Conservation (phyloP, 2,888 invertebrate genomes). For the Tupiocoris notatus region DNA sequence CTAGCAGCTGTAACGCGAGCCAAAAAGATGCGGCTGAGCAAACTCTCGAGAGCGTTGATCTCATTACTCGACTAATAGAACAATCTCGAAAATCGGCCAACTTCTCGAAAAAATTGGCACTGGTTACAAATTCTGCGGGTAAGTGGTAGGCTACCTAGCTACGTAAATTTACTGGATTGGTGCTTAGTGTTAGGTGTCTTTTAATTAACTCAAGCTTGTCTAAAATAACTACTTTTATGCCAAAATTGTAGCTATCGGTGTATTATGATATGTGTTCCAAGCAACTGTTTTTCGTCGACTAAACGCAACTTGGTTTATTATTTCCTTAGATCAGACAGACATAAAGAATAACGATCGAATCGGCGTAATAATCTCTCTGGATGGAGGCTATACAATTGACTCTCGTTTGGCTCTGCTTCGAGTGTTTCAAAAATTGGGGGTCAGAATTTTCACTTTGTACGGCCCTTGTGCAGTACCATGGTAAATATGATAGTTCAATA, state of each 20-base stretch:
- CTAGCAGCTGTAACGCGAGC: neutral
- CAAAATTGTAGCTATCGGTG: too few relatives aligned
- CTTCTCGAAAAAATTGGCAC: too few relatives aligned
- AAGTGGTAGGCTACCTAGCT: too few relatives aligned
- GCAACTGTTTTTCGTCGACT: too few relatives aligned
- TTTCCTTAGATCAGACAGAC: slow-evolving; percentile 4
- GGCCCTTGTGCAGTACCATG: slow-evolving; percentile 6
- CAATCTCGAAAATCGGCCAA: too few relatives aligned
- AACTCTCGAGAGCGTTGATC: slow-evolving; percentile 23
- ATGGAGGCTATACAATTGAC: slow-evolving; percentile 34
- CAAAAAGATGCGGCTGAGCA: slow-evolving; percentile 30
- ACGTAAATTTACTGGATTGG: too few relatives aligned
- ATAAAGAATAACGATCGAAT: neutral
- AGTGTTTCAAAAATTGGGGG: slow-evolving; percentile 17
- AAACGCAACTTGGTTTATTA: neutral
- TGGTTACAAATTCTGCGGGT: too few relatives aligned
- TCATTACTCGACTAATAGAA: too few relatives aligned
- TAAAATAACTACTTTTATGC: too few relatives aligned
- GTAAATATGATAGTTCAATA: neutral
- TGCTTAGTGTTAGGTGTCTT: too few relatives aligned
- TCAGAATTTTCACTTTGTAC: slow-evolving; percentile 15
- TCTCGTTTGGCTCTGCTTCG: slow-evolving; percentile 20
- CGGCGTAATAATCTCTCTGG: slow-evolving; percentile 19
- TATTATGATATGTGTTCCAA: too few relatives aligned
- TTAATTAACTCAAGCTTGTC: neutral